Base-by-base conservation (phyloP, 2,113 vertebrate species). In the Anhinga anhinga region DNA sequence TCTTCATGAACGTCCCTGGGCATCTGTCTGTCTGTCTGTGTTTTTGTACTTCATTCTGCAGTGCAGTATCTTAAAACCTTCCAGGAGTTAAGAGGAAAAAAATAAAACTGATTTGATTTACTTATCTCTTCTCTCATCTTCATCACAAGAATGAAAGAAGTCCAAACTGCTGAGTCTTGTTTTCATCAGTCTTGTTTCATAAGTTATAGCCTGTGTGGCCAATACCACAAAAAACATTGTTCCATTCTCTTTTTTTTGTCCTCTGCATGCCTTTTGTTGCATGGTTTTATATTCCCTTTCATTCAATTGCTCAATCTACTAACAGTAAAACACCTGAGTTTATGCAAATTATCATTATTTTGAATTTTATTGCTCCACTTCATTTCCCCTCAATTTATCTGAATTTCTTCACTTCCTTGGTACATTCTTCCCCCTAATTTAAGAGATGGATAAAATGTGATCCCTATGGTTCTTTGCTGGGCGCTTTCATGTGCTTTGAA, bases 371-470 rank as follows among this genome's bases (percentile, higher is more conserved):
- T 97, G 55, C 91, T 80, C 69, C 29, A 6, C 30, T 93, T 94
- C 55, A 67, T 95, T 90, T 90, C 73, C 66, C 67, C 74, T 89
- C 61, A 61, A 78, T 89, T 97, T 87, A 47, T 74, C 62, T 90
- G 89, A 66, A 88, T 91, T 91, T 94, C 82, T 85, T 96, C 95
- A 88, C 93, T 95, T 89, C 47, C 63, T 85, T 95, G 70, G 67
- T 74, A 90, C 62, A 96, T 82, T 63, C 89, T 94, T 86, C 18
- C 67, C 34, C 42, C 38, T 88, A 70, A 95, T 91, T 90, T 66
- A 91, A 78, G 73, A 58, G 49, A 22, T 40, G 1, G 84, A 93
- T 85, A 96, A 93, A 93, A 91, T 44, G 58, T 59, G 47, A 80
- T 63, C 32, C 38, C n/a, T 50, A 1, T 81, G 29, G 58, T 62